phyloP scores from a whole-genome alignment of 2,888 invertebrate genomes.

The Volucella bombylans region DNA sequence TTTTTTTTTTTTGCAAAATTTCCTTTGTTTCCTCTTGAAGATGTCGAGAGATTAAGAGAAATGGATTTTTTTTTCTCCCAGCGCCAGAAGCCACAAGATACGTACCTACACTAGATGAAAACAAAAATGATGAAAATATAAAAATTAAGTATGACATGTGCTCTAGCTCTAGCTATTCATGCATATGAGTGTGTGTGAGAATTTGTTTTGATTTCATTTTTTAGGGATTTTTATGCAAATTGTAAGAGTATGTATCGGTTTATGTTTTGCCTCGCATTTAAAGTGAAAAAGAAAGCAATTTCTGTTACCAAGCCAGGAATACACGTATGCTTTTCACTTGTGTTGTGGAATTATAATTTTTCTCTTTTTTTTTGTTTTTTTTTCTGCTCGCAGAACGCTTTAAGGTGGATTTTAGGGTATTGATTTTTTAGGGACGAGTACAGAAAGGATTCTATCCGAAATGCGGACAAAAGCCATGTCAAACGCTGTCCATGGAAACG shows the following conservation, averaged over 20 bases:
- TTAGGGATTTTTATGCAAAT: slow-evolving; percentile 58
- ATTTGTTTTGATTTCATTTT: slow-evolving; percentile 72
- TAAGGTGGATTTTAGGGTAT: neutral
- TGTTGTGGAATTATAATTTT: slow-evolving; percentile 12
- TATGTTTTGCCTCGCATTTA: slow-evolving; percentile 56
- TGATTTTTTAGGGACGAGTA: neutral
- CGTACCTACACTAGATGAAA: slow-evolving; percentile 27
- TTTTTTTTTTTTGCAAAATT: slow-evolving; percentile 40
- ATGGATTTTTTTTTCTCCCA: slow-evolving; percentile 30
- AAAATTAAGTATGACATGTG: slow-evolving; percentile 64
- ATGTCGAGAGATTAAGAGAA: slow-evolving; percentile 59
- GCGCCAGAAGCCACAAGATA: slow-evolving; percentile 13
- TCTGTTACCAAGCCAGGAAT: slow-evolving; percentile 56
- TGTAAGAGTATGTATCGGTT: slow-evolving; percentile 18
- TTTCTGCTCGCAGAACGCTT: slow-evolving; percentile 4
- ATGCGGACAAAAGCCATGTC: neutral
- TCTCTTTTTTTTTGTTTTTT: slow-evolving; percentile 7
- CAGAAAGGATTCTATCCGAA: too few species aligned
- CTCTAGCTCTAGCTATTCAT: slow-evolving; percentile 33
- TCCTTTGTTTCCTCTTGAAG: slow-evolving; percentile 62
- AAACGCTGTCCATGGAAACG: too few species aligned
- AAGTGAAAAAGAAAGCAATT: slow-evolving; percentile 31
- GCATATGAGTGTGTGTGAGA: slow-evolving; percentile 23
- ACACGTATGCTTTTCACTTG: neutral
- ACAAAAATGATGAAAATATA: slow-evolving; percentile 46